Conservation (phyloP, 2,113 vertebrate genomes). For the Eleginops maclovinus region DNA sequence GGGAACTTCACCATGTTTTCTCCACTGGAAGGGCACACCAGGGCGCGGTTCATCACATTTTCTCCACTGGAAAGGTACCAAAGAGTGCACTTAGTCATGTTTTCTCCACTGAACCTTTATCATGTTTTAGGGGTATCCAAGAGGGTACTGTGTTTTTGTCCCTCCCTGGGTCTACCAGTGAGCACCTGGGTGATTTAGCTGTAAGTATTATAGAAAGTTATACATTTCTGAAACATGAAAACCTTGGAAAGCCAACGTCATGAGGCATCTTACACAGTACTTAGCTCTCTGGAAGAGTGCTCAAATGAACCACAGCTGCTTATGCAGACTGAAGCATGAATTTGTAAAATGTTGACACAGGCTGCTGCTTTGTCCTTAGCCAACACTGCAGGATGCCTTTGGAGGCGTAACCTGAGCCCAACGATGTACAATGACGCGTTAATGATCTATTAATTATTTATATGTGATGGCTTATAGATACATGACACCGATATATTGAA, state of each 20-base stretch:
- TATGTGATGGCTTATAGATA: constrained; percentile 57
- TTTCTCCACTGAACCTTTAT: too few relatives aligned
- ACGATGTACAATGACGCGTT: constrained; percentile 39
- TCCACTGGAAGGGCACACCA: not conserved
- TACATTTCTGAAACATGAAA: not conserved
- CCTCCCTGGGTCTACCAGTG: too few relatives aligned
- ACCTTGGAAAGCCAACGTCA: constrained; percentile 3
- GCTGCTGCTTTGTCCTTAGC: constrained; percentile 27
- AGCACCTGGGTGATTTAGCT: not conserved
- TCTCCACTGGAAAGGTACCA: not conserved
- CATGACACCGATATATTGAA: constrained; percentile 36
- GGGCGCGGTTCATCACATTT: not conserved
- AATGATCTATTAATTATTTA: constrained; percentile 67
- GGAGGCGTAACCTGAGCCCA: constrained; percentile 45
- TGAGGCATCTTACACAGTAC: not conserved
- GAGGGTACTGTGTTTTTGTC: not conserved
- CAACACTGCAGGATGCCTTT: constrained; percentile 36
- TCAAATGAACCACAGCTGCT: constrained; percentile 39
- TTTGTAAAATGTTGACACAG: constrained; percentile 32
- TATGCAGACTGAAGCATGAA: constrained; percentile 35
- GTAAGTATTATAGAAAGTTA: not conserved
- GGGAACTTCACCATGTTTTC: not conserved
- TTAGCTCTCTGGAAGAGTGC: constrained; percentile 1
- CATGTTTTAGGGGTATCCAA: not conserved
- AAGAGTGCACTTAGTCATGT: not conserved